These are phyloP conservation scores for Machaerirhynchus nigripectus DNA, from an alignment of 2,113 vertebrate genomes.

Conservation along the genomic window DNA sequence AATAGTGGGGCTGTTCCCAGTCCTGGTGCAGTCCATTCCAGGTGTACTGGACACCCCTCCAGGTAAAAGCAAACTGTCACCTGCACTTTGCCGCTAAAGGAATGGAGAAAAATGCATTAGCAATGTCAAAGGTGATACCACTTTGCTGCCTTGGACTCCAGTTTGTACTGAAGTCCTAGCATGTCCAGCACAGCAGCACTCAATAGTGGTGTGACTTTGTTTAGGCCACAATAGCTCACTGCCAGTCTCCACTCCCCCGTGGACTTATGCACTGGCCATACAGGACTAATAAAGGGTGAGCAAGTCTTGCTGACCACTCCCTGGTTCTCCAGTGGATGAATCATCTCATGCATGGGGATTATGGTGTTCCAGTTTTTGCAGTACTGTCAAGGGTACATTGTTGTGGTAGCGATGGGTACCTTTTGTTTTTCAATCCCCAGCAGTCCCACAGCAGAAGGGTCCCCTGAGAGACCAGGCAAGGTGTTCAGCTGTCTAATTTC, in stretches of 20 bases:
- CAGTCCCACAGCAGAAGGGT: neutral
- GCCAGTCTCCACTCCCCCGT: neutral
- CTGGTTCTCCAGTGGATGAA: neutral
- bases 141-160: neutral
- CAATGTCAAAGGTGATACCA: neutral
- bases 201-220: neutral
- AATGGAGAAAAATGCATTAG: neutral
- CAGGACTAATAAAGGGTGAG: neutral
- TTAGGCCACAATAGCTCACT: neutral
- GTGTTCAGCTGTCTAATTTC: neutral
- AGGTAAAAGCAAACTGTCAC: neutral
- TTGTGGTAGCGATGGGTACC: rapidly evolving
- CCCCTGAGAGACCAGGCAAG: neutral
- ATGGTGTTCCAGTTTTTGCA: rapidly evolving
- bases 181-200: neutral
- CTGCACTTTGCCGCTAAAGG: neutral
- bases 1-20: neutral
- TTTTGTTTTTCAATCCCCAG: neutral
- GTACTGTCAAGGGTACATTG: neutral
- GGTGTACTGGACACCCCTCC: neutral
- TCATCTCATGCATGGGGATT: neutral
- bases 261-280: neutral
- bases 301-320: neutral
- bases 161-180: too few species aligned
- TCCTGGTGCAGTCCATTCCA: rapidly evolving